These are phyloP conservation scores for Menidia beryllina DNA, from an alignment of 2,113 vertebrate species.

Conservation along the genomic window DNA sequence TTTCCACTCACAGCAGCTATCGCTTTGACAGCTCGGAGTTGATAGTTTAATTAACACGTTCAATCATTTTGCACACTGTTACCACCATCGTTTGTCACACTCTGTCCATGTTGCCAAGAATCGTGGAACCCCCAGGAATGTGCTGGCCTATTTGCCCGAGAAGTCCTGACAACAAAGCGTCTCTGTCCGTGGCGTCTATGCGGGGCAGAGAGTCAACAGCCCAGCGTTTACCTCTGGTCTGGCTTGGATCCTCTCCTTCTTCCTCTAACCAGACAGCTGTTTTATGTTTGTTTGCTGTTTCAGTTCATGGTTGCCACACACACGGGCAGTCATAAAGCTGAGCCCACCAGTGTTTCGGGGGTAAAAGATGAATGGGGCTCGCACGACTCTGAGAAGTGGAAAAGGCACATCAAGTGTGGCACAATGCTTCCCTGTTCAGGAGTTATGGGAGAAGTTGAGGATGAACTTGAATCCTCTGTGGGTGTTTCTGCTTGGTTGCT, in stretches of 20 bases:
- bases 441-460: not conserved
- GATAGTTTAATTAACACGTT: not conserved
- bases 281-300: constrained; percentile 71
- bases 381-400: constrained; percentile 44
- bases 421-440: constrained; percentile 10
- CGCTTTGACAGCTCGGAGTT: not conserved
- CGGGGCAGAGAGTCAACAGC: constrained; percentile 60
- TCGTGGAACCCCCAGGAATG: constrained; percentile 33
- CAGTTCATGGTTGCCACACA: constrained; percentile 60
- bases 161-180: constrained; percentile 50
- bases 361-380: constrained; percentile 60
- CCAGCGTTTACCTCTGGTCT: constrained; percentile 70
- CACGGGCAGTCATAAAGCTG: constrained; percentile 27
- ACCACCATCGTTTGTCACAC: constrained; percentile 23
- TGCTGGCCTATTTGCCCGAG: constrained; percentile 32
- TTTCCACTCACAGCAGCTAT: not conserved
- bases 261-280: constrained; percentile 60
- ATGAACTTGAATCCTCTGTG: not conserved
- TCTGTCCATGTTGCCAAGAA: not conserved
- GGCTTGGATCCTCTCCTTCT: constrained; percentile 44
- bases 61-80: not conserved
- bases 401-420: constrained; percentile 24
- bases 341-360: constrained; percentile 31
- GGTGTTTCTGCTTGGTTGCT: constrained; percentile 5
- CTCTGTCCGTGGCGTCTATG: constrained; percentile 60